These are phyloP conservation scores for Dendrolimus pini DNA, from an alignment of 2,888 invertebrate species.

Conservation along the genomic window DNA sequence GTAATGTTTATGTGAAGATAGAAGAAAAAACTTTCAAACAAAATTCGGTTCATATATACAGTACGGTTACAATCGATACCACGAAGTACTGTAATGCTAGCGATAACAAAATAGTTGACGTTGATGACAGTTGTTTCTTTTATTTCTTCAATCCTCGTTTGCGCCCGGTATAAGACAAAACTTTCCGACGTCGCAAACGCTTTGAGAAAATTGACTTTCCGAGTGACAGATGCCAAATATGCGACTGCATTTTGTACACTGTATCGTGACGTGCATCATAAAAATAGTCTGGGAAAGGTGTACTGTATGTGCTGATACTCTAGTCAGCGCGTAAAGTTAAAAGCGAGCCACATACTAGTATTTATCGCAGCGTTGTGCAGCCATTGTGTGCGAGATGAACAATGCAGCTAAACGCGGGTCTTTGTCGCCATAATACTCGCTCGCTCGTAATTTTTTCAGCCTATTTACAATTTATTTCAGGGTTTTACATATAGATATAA, in stretches of 20 bases:
- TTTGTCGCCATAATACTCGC: background rate
- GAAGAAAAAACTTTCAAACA: too few relatives aligned
- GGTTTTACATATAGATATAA: too few relatives aligned
- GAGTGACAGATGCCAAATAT: conserved; percentile 53
- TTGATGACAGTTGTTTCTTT: conserved; percentile 72
- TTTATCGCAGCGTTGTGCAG: conserved; percentile 1
- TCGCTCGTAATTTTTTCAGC: background rate
- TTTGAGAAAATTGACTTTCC: conserved; percentile 62
- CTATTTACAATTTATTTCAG: background rate
- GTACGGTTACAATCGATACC: too few relatives aligned
- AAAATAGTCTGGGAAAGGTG: background rate
- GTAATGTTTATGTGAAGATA: too few relatives aligned
- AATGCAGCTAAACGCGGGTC: background rate
- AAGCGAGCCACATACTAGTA: conserved; percentile 8
- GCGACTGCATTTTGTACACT: conserved; percentile 4
- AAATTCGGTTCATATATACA: too few relatives aligned
- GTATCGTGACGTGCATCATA: background rate
- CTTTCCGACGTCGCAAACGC: conserved; percentile 46
- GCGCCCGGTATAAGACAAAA: conserved; percentile 44
- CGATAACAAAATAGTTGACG: conserved; percentile 26
- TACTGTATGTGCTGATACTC: background rate
- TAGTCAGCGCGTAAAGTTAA: background rate
- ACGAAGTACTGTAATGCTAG: background rate
- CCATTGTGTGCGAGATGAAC: background rate
- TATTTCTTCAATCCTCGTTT: conserved; percentile 55